Evolutionary conservation across 1,140 invertebrate species (phyloP).

Genomic region (Zaprionus ornatus): DNA sequence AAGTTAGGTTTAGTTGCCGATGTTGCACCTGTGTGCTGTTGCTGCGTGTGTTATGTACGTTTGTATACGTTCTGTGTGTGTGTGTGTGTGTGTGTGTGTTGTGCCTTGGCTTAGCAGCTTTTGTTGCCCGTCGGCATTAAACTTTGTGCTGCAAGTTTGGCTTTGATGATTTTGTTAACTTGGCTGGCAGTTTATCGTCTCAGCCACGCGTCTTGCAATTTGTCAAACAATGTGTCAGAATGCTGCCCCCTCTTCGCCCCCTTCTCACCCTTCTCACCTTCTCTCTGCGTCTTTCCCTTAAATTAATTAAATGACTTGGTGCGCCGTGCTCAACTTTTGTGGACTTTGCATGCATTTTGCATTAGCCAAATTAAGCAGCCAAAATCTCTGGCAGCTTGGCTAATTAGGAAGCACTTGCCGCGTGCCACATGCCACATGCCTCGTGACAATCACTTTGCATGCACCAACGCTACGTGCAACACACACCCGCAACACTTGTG

Average conservation of each 20-base stretch:
- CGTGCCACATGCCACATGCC: constrained; percentile 10
- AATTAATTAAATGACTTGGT: constrained; percentile 74
- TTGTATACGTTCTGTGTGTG: constrained; percentile 13
- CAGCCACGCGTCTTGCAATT: constrained; percentile 65
- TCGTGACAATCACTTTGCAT: neutral
- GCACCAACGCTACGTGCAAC: constrained; percentile 17
- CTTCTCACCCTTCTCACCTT: neutral
- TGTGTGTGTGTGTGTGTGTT: constrained; percentile 12
- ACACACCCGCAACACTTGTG: neutral
- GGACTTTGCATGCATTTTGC: constrained; percentile 60
- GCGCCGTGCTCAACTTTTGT: constrained; percentile 55
- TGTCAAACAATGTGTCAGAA: constrained; percentile 82
- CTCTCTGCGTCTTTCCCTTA: constrained; percentile 30
- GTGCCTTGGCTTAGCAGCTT: constrained; percentile 45
- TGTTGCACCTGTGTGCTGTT: constrained; percentile 55
- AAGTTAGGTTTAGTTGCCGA: constrained; percentile 6
- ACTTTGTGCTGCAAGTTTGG: constrained; percentile 68
- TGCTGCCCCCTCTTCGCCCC: constrained; percentile 37
- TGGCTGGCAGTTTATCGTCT: constrained; percentile 44
- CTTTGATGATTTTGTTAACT: constrained; percentile 77
- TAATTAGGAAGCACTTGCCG: constrained; percentile 62
- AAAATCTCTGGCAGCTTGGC: constrained; percentile 52
- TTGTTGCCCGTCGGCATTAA: constrained; percentile 69
- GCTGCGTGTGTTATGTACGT: neutral
- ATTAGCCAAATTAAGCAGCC: constrained; percentile 71